phyloP scores from a whole-genome alignment of 2,113 vertebrate genomes.

The Aspidoscelis tigris region DNA sequence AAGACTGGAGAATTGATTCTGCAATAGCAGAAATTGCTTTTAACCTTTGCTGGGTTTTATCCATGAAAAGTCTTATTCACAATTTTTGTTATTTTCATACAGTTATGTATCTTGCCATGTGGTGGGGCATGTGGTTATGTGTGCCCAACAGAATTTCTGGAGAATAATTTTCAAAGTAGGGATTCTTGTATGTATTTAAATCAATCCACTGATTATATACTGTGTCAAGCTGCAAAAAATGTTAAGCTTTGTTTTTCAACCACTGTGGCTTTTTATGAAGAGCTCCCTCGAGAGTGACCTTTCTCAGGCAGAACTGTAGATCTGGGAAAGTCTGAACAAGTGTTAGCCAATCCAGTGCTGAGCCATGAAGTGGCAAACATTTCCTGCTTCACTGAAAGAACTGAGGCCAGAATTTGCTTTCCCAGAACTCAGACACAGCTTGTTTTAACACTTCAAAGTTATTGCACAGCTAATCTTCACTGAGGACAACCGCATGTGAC shows the following conservation, averaged over 20 bases:
- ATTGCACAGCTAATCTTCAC: slow-evolving; percentile 38
- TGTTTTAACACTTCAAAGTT: slow-evolving; percentile 48
- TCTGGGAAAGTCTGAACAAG: slow-evolving; percentile 24
- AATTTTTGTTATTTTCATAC: background rate
- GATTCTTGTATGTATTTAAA: background rate
- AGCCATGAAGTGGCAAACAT: background rate
- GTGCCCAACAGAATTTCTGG: background rate
- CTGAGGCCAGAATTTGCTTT: background rate
- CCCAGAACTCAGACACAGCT: slow-evolving; percentile 14
- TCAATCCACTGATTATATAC: background rate
- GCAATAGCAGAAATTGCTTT: background rate
- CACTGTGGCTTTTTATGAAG: slow-evolving; percentile 5
- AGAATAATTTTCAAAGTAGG: background rate
- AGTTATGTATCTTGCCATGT: background rate
- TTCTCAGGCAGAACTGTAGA: slow-evolving; percentile 16
- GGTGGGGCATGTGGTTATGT: background rate
- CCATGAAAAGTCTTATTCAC: background rate
- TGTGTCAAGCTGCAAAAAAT: background rate
- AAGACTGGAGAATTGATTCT: background rate
- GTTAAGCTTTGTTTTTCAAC: background rate
- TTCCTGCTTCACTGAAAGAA: slow-evolving; percentile 37
- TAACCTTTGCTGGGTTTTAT: background rate
- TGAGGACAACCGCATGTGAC: slow-evolving; percentile 34
- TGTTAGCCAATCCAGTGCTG: background rate
- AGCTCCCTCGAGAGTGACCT: background rate